phyloP scores from a whole-genome alignment of 2,797 vertebrate species.

The Silurus aristotelis region DNA sequence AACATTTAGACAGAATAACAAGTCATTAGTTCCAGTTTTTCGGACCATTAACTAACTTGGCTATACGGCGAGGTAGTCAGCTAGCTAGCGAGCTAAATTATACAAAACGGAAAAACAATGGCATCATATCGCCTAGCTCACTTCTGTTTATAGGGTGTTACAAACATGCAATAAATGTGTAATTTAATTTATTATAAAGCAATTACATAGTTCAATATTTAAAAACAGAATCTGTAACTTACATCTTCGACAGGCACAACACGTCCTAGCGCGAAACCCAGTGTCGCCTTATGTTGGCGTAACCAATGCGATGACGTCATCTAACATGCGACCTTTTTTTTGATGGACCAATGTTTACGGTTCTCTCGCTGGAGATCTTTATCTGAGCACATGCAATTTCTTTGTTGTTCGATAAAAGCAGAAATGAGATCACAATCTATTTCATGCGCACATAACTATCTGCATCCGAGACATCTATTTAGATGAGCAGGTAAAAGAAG shows the following conservation, averaged over 20 bases:
- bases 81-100: neutral
- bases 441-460: neutral
- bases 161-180: too few species aligned
- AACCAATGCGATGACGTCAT: neutral
- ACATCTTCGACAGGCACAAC: neutral
- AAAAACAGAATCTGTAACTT: neutral
- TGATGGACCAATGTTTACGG: conserved; percentile 10
- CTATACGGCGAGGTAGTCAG: neutral
- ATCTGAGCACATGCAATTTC: neutral
- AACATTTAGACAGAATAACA: neutral
- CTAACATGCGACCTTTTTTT: neutral
- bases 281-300: conserved; percentile 13
- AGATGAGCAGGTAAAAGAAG: neutral
- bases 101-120: neutral
- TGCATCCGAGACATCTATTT: neutral
- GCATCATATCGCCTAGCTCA: neutral
- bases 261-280: neutral
- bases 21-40: neutral
- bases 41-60: conserved; percentile 3
- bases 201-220: neutral
- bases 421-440: neutral
- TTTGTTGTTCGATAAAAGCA: neutral
- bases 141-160: neutral
- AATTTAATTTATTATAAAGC: too few species aligned
- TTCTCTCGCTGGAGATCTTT: neutral